Conservation (phyloP, 35 echinoderm and acorn worm genomes). For the Ptychodera flava region DNA sequence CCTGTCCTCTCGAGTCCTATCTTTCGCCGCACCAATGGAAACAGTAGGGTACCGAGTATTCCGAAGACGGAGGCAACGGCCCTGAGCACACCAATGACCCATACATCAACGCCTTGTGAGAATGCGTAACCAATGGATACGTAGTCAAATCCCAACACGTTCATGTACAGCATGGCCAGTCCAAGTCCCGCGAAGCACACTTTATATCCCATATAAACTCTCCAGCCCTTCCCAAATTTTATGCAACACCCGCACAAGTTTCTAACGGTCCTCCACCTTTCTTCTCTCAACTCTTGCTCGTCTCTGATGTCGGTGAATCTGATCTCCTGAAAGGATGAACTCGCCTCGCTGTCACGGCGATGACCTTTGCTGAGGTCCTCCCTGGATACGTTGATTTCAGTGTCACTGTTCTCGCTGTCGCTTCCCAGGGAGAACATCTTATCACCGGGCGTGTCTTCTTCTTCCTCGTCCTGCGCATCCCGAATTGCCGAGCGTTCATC, state of each 20-base stretch:
- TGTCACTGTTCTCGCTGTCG: too few species aligned
- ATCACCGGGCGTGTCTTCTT: too few species aligned
- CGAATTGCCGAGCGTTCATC: too few species aligned
- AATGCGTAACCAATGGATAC: slow-evolving; percentile 84
- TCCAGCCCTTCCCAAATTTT: not conserved
- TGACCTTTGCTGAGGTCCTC: too few species aligned
- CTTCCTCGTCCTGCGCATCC: too few species aligned
- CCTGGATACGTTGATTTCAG: too few species aligned
- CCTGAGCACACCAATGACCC: slow-evolving; percentile 54
- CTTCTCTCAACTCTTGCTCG: not conserved
- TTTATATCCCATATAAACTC: slow-evolving; percentile 54
- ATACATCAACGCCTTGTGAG: slow-evolving; percentile 57
- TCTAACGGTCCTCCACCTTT: not conserved
- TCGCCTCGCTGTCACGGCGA: too few species aligned
- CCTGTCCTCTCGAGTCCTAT: slow-evolving; percentile 66
- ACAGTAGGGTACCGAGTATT: slow-evolving; percentile 76
- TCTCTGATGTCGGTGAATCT: not conserved
- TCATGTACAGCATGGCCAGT: slow-evolving; percentile 88
- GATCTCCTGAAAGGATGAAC: too few species aligned
- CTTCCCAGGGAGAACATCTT: too few species aligned
- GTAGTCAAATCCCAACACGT: slow-evolving; percentile 85
- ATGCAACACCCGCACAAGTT: not conserved
- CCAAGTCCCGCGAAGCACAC: slow-evolving; percentile 65
- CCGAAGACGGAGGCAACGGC: slow-evolving; percentile 59
- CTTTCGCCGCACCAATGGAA: slow-evolving; percentile 32